Evolutionary conservation across 2,888 invertebrate species (phyloP).

Genomic region (Falcaria lacertinaria): DNA sequence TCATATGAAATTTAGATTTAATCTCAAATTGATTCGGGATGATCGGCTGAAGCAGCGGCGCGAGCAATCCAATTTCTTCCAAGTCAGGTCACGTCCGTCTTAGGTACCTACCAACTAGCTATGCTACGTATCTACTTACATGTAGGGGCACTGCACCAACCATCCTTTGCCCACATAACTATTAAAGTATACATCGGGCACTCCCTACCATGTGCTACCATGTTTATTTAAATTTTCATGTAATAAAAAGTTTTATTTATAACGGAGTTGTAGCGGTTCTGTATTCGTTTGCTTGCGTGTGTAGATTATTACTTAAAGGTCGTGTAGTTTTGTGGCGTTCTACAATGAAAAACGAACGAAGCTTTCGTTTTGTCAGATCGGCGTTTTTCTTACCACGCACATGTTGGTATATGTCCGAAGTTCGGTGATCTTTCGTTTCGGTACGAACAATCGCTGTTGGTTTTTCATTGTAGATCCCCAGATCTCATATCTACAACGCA

Average conservation of each 20-base stretch:
- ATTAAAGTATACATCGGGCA: not conserved
- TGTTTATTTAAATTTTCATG: not conserved
- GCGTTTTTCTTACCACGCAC: no score
- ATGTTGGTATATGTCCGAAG: no score
- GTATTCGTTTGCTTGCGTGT: not conserved
- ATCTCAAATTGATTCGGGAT: conserved; percentile 64
- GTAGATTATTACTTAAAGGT: no score
- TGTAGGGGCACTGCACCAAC: not conserved
- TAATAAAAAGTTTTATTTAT: not conserved
- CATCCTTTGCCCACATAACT: not conserved
- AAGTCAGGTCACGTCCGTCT: conserved; percentile 50
- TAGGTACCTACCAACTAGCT: not conserved
- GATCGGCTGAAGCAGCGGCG: conserved; percentile 42
- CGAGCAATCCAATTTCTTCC: conserved; percentile 50
- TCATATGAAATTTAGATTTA: conserved; percentile 59
- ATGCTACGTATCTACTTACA: not conserved
- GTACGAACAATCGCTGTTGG: no score
- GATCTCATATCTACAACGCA: no score
- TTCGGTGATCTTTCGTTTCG: no score
- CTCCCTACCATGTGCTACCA: not conserved
- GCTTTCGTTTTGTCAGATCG: no score
- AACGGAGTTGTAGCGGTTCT: not conserved
- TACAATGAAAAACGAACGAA: no score
- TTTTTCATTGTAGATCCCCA: no score
- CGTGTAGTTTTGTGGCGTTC: no score